phyloP scores from a whole-genome alignment of 2,888 invertebrate genomes.

The Ochropleura plecta region DNA sequence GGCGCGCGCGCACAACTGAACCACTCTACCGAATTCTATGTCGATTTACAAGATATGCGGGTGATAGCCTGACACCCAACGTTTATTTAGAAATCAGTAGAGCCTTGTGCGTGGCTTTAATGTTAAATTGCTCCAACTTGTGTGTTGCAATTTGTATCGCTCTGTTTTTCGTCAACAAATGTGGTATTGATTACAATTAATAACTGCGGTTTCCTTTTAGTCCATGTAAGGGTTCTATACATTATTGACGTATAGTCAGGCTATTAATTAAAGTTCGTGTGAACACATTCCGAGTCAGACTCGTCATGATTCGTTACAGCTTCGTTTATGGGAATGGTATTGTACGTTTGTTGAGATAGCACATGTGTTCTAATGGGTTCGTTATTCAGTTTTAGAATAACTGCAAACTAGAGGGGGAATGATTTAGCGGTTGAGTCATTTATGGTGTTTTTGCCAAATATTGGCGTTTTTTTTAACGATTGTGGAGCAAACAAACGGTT shows the following conservation, averaged over 20 bases:
- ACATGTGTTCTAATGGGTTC: slow-evolving; percentile 42
- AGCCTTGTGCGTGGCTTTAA: slow-evolving; percentile 70
- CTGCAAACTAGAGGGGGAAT: slow-evolving; percentile 37
- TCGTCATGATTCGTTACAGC: slow-evolving; percentile 34
- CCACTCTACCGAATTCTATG: slow-evolving; percentile 62
- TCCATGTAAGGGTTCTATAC: slow-evolving; percentile 20
- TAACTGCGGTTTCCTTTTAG: slow-evolving; percentile 51
- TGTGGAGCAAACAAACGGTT: slow-evolving; percentile 27
- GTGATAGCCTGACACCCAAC: slow-evolving; percentile 67
- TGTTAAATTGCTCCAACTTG: slow-evolving; percentile 61
- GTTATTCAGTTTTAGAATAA: slow-evolving; percentile 40
- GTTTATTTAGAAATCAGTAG: slow-evolving; percentile 71
- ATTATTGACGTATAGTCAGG: slow-evolving; percentile 23
- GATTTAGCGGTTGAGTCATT: slow-evolving; percentile 44
- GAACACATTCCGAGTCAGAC: slow-evolving; percentile 45
- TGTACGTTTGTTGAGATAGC: slow-evolving; percentile 35
- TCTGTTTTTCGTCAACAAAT: slow-evolving; percentile 65
- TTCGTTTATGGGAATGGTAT: slow-evolving; percentile 35
- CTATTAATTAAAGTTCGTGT: slow-evolving; percentile 49
- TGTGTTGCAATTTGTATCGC: slow-evolving; percentile 64
- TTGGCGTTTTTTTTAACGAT: slow-evolving; percentile 47
- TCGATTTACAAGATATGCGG: slow-evolving; percentile 68
- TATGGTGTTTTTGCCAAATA: slow-evolving; percentile 45
- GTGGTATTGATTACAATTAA: slow-evolving; percentile 45
- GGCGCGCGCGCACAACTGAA: slow-evolving; percentile 66